Base-by-base conservation (phyloP, 2,888 invertebrate genomes). In the Heliconius charithonia region DNA sequence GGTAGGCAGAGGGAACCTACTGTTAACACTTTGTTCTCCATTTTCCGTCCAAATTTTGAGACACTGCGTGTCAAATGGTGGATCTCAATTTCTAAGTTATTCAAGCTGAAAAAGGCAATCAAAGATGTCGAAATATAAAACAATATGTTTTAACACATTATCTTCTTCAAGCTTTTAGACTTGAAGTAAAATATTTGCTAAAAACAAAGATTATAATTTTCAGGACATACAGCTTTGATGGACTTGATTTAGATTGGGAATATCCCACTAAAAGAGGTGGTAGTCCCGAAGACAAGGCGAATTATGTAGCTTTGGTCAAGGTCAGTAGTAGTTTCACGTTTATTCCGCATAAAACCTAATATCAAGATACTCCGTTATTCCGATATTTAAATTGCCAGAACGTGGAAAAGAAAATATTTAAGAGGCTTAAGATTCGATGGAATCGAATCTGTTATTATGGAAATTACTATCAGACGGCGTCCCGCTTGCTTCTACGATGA, bases 201-300 rank as follows among this genome's bases (percentile, higher is more conserved):
- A 67, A 37, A n/a, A 41, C 37, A 6, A 27, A 27, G 4, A 25
- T 67, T n/a, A 67, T n/a, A 62, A 13, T 67, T 92, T 95, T n/a
- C 90, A 97, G 97, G 75, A 95, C 96, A 83, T 96, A 97, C 88
- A 95, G 96, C 76, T 97, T 98, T 84, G 97, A 97, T 83, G 97
- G 97, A 0, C 89, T 98, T 41, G 97, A 98, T 86, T 87, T 97
- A 84, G 98, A 98, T 86, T 98, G 98, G 98, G 98, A 98, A 89
- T 98, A 97, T 87, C 98, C 98, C 0, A 96, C 96, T 16, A 96
- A 96, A 85, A 95, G 98, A 83, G 98, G 97, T 0, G 98, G 98
- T 0, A 92, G 90, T 12, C 96, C 97, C 0, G 92, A 95, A 16
- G 98, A 98, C 87, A 97, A 97, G 85, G 95, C 96, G 65, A 98